Conservation (phyloP, 2,113 vertebrate genomes). For the Passer domesticus region DNA sequence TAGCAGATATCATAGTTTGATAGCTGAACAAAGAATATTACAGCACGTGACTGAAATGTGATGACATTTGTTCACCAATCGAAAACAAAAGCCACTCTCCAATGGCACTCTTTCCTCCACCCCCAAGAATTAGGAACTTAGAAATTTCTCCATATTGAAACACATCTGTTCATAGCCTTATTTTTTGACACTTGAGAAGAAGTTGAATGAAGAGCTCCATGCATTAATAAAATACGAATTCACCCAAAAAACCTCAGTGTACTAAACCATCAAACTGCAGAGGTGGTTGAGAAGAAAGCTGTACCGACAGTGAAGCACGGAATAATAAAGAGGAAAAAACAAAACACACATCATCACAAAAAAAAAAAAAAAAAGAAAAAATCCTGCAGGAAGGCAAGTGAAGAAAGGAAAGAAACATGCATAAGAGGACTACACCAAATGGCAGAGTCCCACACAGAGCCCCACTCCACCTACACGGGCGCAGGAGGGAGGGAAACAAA, state of each 20-base stretch:
- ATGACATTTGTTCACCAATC: conserved; percentile 77
- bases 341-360: not conserved
- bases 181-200: conserved; percentile 64
- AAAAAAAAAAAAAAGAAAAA: not conserved
- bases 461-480: conserved; percentile 60
- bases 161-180: conserved; percentile 70
- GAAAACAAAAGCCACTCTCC: conserved; percentile 77
- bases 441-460: conserved; percentile 76
- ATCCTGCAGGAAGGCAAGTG: conserved; percentile 55
- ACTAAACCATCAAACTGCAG: conserved; percentile 53
- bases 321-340: conserved; percentile 59
- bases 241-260: conserved; percentile 25
- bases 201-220: conserved; percentile 59
- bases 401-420: conserved; percentile 74
- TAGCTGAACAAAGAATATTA: conserved; percentile 80
- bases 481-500: not conserved
- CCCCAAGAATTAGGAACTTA: conserved; percentile 77
- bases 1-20: conserved; percentile 70
- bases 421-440: conserved; percentile 72
- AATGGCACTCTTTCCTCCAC: conserved; percentile 63
- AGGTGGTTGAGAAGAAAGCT: conserved; percentile 36
- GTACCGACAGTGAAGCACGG: conserved; percentile 45
- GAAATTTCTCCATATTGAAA: conserved; percentile 71
- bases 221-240: conserved; percentile 40
- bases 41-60: conserved; percentile 76